Evolutionary conservation across 2,888 invertebrate species (phyloP).

Genomic region (Onthophagus sagittarius): DNA sequence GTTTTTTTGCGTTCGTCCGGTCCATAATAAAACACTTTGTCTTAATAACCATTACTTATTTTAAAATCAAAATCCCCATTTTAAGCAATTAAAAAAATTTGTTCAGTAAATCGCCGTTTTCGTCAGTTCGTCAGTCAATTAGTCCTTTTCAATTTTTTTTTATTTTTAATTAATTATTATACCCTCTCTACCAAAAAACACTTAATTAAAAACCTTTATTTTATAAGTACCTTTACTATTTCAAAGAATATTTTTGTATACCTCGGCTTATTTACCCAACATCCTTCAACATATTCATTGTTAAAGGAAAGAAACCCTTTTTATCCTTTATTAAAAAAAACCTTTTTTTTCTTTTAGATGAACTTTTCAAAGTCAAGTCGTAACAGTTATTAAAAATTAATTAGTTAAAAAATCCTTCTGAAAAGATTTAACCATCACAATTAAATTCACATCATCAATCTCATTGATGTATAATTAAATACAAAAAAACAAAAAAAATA

Average conservation of each 20-base stretch:
- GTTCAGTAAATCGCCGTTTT: neutral
- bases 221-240: neutral
- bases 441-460: conserved; percentile 19
- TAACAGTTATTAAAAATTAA: conserved; percentile 20
- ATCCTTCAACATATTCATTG: conserved; percentile 2
- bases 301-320: conserved; percentile 12
- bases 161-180: neutral
- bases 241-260: neutral
- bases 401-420: conserved; percentile 29
- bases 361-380: conserved; percentile 21
- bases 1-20: conserved; percentile 47
- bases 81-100: conserved; percentile 1
- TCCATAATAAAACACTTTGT: neutral
- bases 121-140: conserved; percentile 9
- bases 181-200: conserved; percentile 2
- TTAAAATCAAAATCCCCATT: neutral
- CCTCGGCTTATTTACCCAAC: neutral
- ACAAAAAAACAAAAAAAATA: neutral
- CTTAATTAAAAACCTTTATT: neutral
- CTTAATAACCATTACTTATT: neutral
- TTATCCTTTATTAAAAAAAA: conserved; percentile 12
- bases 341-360: conserved; percentile 1
- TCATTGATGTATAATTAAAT: neutral
- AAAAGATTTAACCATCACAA: conserved; percentile 31
- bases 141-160: neutral